Base-by-base conservation (phyloP, 2,888 invertebrate species). In the Pandemis heparana region DNA sequence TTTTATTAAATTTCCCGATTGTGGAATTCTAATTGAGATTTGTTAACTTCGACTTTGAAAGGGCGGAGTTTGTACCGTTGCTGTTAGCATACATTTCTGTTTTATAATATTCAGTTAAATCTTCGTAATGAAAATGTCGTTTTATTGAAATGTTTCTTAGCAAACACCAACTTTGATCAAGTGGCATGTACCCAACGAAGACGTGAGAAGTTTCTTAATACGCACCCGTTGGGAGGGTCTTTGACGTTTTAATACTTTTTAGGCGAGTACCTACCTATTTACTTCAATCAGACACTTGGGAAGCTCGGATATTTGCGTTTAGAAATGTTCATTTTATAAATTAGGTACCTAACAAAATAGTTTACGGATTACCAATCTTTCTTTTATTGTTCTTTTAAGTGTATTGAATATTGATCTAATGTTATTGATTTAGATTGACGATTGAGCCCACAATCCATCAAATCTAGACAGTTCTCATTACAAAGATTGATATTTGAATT, bases 161-260 rank as follows among this genome's bases (percentile, higher is more conserved):
- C 38, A 71, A 71, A 67, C 56, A 46, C 32, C 46, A 53, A 67
- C 53, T 72, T 67, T 56, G 16, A 66, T 66, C 41, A 53, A 66
- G n/a, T 67, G 38, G 38, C 53, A 43, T 18, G 16, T n/a, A 53
- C 14, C 62, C 62, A 66, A 48, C 53, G 38, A 70, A 53, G n/a
- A 72, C 67, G 72, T 72, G 56, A 67, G 72, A 72, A 72, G 67
- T 72, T 67, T 72, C 43, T 56, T 62, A 72, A 72, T 72, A 67
- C 39, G 43, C 43, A 46, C 38, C 43, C 60, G n/a, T 61, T 39
- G 8, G n/a, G 38, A 46, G 41, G 56, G 38, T 14, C 46, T 67
- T 72, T 48, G 53, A 72, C 14, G 56, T 67, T 67, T 67, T n/a
- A 46, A 67, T 72, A 67, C 62, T 62, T 62, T 65, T 60, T 59